Evolutionary conservation across 2,888 invertebrate genomes (phyloP).

Genomic region (Conchocele bisecta): DNA sequence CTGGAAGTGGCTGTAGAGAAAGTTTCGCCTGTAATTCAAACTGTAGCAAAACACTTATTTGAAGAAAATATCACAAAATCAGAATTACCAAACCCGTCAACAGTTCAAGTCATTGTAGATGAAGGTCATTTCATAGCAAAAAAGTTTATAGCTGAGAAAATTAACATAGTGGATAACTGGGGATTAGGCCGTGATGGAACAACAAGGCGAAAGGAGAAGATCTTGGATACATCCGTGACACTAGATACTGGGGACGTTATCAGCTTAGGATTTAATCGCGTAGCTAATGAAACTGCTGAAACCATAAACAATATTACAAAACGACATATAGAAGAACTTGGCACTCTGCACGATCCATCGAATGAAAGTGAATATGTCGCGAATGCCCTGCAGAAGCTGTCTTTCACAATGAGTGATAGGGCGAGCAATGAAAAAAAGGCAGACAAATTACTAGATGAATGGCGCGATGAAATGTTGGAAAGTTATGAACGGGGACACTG

Average conservation of each 20-base stretch:
- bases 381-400: conserved; percentile 2
- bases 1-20: conserved; percentile 44
- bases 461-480: too few species aligned
- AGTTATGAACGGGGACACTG: too few species aligned
- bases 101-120: conserved; percentile 36
- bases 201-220: conserved; percentile 39
- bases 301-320: conserved; percentile 30
- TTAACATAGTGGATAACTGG: conserved; percentile 19
- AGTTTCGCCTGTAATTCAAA: conserved; percentile 19
- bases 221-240: conserved; percentile 42
- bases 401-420: conserved; percentile 19
- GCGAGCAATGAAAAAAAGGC: conserved; percentile 18
- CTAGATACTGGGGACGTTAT: conserved; percentile 36
- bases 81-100: conserved; percentile 13
- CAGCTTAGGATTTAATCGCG: conserved; percentile 26
- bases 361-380: not conserved
- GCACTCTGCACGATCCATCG: not conserved
- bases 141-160: conserved; percentile 22
- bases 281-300: conserved; percentile 29
- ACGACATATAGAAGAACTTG: conserved; percentile 20
- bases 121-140: conserved; percentile 44
- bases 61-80: conserved; percentile 6
- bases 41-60: conserved; percentile 26
- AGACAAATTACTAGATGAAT: conserved; percentile 9
- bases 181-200: conserved; percentile 40